These are phyloP conservation scores for Rhea pennata DNA, from an alignment of 2,113 vertebrate species.

Conservation along the genomic window DNA sequence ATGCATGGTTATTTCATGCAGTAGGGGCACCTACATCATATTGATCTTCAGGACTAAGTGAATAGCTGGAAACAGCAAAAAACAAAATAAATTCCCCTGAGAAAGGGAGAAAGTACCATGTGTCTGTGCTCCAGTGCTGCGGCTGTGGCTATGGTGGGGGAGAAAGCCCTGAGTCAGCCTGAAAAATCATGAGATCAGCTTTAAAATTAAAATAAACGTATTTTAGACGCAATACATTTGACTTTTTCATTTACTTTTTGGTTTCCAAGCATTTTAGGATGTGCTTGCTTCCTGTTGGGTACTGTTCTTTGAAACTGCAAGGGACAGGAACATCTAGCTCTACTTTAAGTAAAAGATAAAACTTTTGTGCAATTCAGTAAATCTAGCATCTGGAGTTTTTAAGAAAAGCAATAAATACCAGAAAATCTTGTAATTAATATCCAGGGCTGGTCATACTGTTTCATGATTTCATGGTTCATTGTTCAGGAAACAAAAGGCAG, in stretches of 20 bases:
- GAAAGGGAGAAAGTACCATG: neutral
- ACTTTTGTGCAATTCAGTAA: neutral
- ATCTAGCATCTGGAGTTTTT: neutral
- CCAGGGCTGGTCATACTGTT: neutral
- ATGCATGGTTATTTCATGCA: rapidly evolving
- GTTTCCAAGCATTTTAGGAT: neutral
- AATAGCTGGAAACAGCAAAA: neutral
- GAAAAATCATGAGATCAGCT: constrained; percentile 7
- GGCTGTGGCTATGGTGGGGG: neutral
- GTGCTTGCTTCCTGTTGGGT: neutral
- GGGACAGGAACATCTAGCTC: neutral
- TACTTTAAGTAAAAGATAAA: neutral
- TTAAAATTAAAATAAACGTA: neutral
- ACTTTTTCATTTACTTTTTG: neutral
- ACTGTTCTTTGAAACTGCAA: neutral
- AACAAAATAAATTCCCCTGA: no score
- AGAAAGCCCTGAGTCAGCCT: neutral
- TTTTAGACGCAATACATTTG: neutral
- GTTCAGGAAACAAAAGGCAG: neutral
- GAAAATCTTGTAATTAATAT: neutral
- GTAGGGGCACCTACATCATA: neutral
- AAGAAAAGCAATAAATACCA: neutral
- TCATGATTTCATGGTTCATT: neutral
- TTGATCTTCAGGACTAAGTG: no score
- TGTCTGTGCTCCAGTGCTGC: neutral